A percentile compares a stretch with the other conserved stretches of the same genome.
phyloP scores from a whole-genome alignment of 2,113 vertebrate species.

The Oxyura jamaicensis region DNA sequence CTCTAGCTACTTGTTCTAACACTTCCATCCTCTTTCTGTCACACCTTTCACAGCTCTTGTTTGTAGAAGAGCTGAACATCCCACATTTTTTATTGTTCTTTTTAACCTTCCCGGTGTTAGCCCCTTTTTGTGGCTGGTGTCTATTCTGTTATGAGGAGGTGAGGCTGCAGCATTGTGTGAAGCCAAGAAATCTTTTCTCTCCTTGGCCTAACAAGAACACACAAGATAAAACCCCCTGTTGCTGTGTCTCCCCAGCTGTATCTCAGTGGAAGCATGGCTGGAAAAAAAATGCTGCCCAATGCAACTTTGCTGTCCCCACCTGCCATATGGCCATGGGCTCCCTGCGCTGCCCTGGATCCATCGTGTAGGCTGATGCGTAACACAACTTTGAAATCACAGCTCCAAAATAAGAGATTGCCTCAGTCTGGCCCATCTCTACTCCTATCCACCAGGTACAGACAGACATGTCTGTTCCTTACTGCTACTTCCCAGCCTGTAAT shows the following conservation, averaged over 20 bases:
- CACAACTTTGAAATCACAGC: not conserved
- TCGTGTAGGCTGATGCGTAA: not conserved
- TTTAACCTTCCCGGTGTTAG: not conserved
- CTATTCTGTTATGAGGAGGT: not conserved
- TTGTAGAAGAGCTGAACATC: not conserved
- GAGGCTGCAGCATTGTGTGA: not conserved
- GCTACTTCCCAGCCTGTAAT: not conserved
- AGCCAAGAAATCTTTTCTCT: not conserved
- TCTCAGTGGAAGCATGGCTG: not conserved
- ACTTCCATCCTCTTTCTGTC: not conserved
- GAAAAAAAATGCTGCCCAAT: not conserved
- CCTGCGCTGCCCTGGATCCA: not conserved
- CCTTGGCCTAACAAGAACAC: not conserved
- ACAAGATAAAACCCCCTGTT: not conserved
- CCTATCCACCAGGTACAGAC: not conserved
- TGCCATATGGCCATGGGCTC: fast-evolving
- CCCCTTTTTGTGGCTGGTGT: not conserved
- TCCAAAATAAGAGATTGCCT: not conserved
- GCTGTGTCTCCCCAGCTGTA: not conserved
- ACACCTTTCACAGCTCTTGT: not conserved
- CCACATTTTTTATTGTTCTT: not conserved
- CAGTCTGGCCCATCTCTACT: not conserved
- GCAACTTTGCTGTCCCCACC: not conserved
- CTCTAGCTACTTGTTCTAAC: not conserved
- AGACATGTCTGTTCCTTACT: not conserved